Percentiles rank a stretch among this genome's conserved stretches.
phyloP scores from a whole-genome alignment of 2,113 vertebrate species.

The Lophius piscatorius region DNA sequence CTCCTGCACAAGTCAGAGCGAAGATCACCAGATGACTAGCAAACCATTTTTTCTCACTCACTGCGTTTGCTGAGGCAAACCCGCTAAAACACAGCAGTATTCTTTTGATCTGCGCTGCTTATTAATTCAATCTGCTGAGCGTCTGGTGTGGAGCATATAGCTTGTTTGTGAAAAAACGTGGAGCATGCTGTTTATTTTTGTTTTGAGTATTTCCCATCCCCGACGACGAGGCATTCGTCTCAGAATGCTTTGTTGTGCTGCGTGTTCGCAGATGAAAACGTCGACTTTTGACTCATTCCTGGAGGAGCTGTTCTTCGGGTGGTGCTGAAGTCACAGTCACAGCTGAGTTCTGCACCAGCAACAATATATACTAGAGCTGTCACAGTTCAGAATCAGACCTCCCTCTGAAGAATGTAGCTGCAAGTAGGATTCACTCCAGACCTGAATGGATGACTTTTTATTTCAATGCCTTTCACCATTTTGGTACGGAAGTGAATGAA shows the following conservation, averaged over 20 bases:
- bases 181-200: slow-evolving; percentile 27
- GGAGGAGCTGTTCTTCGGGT: too few relatives aligned
- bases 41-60: slow-evolving; percentile 28
- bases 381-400: too few relatives aligned
- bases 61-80: slow-evolving; percentile 31
- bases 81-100: slow-evolving; percentile 16
- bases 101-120: slow-evolving; percentile 51
- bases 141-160: slow-evolving; percentile 5
- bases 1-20: slow-evolving; percentile 20
- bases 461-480: too few relatives aligned
- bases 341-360: too few relatives aligned
- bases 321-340: too few relatives aligned
- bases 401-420: too few relatives aligned
- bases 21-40: slow-evolving; percentile 19
- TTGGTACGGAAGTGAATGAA: too few relatives aligned
- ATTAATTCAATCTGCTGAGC: slow-evolving; percentile 48
- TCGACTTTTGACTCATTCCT: slow-evolving; percentile 47
- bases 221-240: slow-evolving; percentile 28
- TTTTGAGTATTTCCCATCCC: slow-evolving; percentile 26
- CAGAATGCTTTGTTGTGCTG: slow-evolving; percentile 19
- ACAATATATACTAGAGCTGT: too few relatives aligned
- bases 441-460: too few relatives aligned
- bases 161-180: slow-evolving; percentile 21
- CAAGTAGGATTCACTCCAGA: too few relatives aligned
- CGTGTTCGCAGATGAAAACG: slow-evolving; percentile 43